These are phyloP conservation scores for Papio anubis DNA, from an alignment of 2,113 vertebrate species.

Conservation along the genomic window DNA sequence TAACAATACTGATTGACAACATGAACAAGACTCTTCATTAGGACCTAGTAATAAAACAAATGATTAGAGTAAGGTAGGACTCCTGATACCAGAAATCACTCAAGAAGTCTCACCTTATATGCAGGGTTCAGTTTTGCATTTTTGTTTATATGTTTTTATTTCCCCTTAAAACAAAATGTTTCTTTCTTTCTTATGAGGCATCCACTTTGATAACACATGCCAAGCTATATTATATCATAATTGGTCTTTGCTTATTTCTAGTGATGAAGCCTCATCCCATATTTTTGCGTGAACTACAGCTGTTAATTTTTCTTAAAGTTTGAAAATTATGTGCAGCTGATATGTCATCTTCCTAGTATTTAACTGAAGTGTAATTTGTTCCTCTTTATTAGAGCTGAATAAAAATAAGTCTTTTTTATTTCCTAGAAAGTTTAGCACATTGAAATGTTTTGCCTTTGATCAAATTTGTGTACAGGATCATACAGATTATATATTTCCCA, in stretches of 20 bases:
- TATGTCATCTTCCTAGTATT: not conserved
- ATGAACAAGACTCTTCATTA: not conserved
- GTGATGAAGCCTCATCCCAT: not conserved
- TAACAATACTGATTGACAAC: not conserved
- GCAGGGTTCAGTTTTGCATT: not conserved
- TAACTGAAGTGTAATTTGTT: not conserved
- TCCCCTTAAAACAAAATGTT: not conserved
- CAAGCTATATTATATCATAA: not conserved
- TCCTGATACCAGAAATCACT: not conserved
- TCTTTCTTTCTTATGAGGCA: not conserved
- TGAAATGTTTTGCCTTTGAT: not conserved
- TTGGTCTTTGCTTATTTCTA: not conserved
- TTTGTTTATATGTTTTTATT: not conserved
- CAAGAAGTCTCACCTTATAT: not conserved
- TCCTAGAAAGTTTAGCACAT: not conserved
- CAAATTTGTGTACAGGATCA: not conserved
- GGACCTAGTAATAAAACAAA: not conserved
- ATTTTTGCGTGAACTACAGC: not conserved
- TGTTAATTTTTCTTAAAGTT: constrained; percentile 22
- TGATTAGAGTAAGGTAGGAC: not conserved
- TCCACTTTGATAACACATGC: not conserved
- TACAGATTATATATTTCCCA: not conserved
- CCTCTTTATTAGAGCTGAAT: not conserved
- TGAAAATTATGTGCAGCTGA: not conserved
- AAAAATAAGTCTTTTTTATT: not conserved